Conservation (phyloP, 2,113 vertebrate genomes). For the Pomatostomus ruficeps region DNA sequence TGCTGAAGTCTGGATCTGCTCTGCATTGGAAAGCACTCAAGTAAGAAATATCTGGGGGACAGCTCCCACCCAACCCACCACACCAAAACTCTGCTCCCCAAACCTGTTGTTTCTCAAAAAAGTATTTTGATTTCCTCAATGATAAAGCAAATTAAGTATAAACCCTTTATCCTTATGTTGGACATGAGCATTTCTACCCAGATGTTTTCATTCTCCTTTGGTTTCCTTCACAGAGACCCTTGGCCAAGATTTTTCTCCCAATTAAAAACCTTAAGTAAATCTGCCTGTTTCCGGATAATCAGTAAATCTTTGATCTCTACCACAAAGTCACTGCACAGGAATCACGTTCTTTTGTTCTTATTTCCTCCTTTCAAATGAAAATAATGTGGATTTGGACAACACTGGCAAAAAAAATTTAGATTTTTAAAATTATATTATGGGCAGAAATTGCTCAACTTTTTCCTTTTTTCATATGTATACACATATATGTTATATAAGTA, state of each 20-base stretch:
- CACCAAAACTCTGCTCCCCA: neutral
- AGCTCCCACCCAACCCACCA: neutral
- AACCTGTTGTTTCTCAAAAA: neutral
- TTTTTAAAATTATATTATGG: neutral
- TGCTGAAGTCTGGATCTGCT: neutral
- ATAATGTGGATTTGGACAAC: neutral
- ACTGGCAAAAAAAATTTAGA: neutral
- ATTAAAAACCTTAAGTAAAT: neutral
- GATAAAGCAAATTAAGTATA: neutral
- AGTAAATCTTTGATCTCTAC: neutral
- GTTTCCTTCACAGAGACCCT: neutral
- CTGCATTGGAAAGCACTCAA: neutral
- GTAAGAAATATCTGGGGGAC: neutral
- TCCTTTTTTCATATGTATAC: neutral
- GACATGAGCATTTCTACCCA: neutral
- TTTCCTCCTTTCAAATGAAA: neutral
- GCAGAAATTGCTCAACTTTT: neutral
- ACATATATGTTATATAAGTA: neutral
- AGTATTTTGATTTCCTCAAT: neutral
- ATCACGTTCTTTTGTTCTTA: neutral
- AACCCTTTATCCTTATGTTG: neutral
- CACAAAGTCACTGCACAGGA: neutral
- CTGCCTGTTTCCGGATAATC: neutral
- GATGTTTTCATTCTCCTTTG: neutral
- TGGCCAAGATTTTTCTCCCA: neutral